Percentiles rank a stretch among this genome's conserved stretches.
phyloP scores from a whole-genome alignment of 2,113 vertebrate species.

The Emberiza fucata region DNA sequence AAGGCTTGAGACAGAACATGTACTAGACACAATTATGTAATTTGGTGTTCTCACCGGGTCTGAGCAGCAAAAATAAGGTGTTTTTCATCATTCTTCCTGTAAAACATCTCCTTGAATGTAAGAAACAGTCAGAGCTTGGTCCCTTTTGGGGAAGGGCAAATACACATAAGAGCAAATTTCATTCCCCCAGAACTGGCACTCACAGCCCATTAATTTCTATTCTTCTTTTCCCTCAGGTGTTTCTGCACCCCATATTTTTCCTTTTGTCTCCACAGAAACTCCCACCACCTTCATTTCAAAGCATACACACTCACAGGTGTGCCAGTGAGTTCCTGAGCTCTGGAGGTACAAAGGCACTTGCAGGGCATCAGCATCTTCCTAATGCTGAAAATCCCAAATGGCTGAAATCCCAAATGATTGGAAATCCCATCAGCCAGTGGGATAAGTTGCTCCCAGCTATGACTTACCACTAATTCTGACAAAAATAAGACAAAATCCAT shows the following conservation, averaged over 20 bases:
- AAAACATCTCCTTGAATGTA: background rate
- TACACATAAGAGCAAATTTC: background rate
- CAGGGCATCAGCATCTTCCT: background rate
- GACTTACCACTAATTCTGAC: background rate
- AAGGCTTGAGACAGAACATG: background rate
- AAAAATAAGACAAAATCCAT: background rate
- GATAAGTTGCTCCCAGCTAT: background rate
- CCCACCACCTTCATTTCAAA: background rate
- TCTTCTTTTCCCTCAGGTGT: background rate
- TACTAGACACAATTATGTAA: background rate
- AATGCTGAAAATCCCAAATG: background rate
- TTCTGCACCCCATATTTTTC: background rate
- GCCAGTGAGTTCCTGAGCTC: background rate
- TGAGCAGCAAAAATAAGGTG: background rate
- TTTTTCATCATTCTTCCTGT: background rate
- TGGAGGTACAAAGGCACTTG: background rate
- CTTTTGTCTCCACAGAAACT: background rate
- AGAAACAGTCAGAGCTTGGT: background rate
- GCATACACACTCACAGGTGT: fast-evolving
- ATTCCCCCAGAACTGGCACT: background rate
- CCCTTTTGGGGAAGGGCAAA: background rate
- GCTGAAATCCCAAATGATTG: background rate
- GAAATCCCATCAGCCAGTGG: background rate
- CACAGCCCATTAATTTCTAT: background rate
- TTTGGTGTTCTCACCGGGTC: background rate